Conservation (phyloP, 2,113 vertebrate species). For the Caranx melampygus region DNA sequence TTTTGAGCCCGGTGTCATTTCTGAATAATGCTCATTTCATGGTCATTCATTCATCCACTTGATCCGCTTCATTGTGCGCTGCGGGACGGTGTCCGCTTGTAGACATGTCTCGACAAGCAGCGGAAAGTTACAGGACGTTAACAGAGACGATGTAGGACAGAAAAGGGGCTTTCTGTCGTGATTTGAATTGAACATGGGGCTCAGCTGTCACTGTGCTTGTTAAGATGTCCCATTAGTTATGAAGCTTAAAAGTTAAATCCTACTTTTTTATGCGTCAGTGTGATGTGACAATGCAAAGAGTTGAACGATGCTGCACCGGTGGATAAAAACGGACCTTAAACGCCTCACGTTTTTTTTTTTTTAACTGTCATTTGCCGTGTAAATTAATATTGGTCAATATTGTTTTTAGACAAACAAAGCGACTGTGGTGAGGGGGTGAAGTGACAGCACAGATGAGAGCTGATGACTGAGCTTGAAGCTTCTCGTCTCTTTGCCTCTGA, state of each 20-base stretch:
- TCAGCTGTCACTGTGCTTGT: neutral
- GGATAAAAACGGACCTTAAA: neutral
- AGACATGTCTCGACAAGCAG: constrained; percentile 75
- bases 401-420: neutral
- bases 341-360: neutral
- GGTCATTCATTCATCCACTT: constrained; percentile 66
- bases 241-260: neutral
- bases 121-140: constrained; percentile 64
- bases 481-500: constrained; percentile 4
- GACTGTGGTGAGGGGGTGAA: neutral
- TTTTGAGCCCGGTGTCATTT: constrained; percentile 32
- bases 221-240: neutral
- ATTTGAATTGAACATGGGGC: neutral
- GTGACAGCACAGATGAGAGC: neutral
- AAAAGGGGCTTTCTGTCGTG: neutral
- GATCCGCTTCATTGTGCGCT: constrained; percentile 21
- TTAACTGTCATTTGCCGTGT: neutral
- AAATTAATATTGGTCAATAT: neutral
- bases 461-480: neutral
- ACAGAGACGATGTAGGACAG: neutral
- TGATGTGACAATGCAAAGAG: neutral
- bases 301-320: neutral
- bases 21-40: neutral
- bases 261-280: neutral
- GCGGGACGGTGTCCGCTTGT: constrained; percentile 41